Evolutionary conservation across 23 tunicate genomes (phyloP).

Genomic region (Corella eumyota): DNA sequence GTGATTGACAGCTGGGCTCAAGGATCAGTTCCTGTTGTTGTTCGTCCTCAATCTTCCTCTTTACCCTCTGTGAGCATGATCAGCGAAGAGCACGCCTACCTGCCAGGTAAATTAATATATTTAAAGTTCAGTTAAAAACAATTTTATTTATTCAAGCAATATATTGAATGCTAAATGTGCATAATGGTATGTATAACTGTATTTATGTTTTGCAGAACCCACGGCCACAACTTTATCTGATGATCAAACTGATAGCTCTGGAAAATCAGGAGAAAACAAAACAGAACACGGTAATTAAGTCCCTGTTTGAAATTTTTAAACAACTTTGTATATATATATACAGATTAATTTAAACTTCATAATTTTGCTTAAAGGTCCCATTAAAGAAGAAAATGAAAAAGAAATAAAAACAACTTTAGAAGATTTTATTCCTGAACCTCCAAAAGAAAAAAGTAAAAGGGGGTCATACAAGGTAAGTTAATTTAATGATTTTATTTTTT

Average conservation of each 20-base stretch:
- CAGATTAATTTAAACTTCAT: background rate
- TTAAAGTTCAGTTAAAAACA: too few species aligned
- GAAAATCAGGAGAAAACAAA: conserved; percentile 16
- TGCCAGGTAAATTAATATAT: conserved; percentile 18
- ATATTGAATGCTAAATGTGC: too few species aligned
- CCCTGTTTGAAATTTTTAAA: background rate
- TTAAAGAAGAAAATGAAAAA: background rate
- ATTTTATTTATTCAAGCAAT: too few species aligned
- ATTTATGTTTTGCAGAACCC: conserved; percentile 13
- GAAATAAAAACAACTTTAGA: background rate
- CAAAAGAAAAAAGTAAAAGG: background rate
- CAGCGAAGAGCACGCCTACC: conserved; percentile 25
- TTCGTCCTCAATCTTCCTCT: conserved; percentile 57
- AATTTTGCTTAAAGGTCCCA: background rate
- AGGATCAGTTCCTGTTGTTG: conserved; percentile 92
- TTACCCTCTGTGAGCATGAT: conserved; percentile 34
- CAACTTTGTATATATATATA: background rate
- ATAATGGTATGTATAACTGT: background rate
- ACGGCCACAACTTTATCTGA: conserved; percentile 25
- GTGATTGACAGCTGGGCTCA: conserved; percentile 94
- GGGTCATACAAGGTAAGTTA: conserved; percentile 4
- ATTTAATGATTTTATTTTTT: too few species aligned
- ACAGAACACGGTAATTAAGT: conserved; percentile 1
- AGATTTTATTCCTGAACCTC: conserved; percentile 1
- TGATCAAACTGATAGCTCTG: conserved; percentile 31